Evolutionary conservation across 1,140 invertebrate genomes (phyloP).

Genomic region (Hylaeus anthracinus): DNA sequence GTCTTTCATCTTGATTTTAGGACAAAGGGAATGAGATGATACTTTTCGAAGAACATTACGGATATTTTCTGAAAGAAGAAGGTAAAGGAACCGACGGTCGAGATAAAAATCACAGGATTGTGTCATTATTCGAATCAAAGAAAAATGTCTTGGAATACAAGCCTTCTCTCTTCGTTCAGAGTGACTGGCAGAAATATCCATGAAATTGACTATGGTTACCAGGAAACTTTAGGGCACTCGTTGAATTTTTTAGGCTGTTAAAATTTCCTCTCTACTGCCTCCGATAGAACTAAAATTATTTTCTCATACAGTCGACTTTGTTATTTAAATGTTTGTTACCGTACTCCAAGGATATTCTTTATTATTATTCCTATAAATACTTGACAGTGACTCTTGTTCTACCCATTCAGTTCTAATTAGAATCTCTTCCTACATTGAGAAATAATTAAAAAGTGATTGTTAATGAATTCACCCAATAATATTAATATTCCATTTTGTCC

Average conservation of each 20-base stretch:
- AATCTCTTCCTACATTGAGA: too few relatives aligned
- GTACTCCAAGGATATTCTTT: too few relatives aligned
- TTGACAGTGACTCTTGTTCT: too few relatives aligned
- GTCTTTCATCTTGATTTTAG: not conserved
- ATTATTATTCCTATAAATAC: too few relatives aligned
- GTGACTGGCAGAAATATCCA: conserved; percentile 45
- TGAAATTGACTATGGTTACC: conserved; percentile 24
- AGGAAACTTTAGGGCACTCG: conserved; percentile 46
- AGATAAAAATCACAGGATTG: conserved; percentile 54
- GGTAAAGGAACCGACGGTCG: conserved; percentile 10
- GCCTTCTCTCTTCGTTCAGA: conserved; percentile 9
- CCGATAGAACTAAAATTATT: too few relatives aligned
- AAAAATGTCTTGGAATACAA: conserved; percentile 27
- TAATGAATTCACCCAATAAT: too few relatives aligned
- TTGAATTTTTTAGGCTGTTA: conserved; percentile 58
- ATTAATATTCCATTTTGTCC: too few relatives aligned
- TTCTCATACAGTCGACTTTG: too few relatives aligned
- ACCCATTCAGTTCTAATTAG: too few relatives aligned
- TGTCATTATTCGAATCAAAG: conserved; percentile 39
- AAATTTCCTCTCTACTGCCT: too few relatives aligned
- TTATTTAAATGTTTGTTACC: too few relatives aligned
- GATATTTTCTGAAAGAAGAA: conserved; percentile 6
- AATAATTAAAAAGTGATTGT: too few relatives aligned
- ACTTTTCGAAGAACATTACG: conserved; percentile 8
- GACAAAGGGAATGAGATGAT: conserved; percentile 11